These are phyloP conservation scores for Bos taurus DNA, from an alignment of 2,113 vertebrate species.

Conservation along the genomic window ARS-UCD2.0 NC_037330.1:3830001-3830500, in stretches of 20 bases:
- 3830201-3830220: fast-evolving
- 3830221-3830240: not conserved
- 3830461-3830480: not conserved
- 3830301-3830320: fast-evolving
- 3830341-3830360: not conserved
- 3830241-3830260: not conserved
- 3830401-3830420: too few relatives aligned
- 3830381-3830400: not conserved
- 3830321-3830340: not conserved
- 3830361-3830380: not conserved
- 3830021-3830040: not conserved
- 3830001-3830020: not conserved
- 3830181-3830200: fast-evolving
- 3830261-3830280: not conserved
- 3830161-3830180: fast-evolving
- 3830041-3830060: not conserved
- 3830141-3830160: not conserved
- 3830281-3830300: not conserved
- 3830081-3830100: not conserved
- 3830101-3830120: not conserved
- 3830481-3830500: not conserved
- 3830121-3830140: not conserved
- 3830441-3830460: fast-evolving
- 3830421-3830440: not conserved
- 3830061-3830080: not conserved